Evolutionary conservation across 2,113 vertebrate genomes (phyloP).

Genomic region (Kryptolebias marmoratus): DNA sequence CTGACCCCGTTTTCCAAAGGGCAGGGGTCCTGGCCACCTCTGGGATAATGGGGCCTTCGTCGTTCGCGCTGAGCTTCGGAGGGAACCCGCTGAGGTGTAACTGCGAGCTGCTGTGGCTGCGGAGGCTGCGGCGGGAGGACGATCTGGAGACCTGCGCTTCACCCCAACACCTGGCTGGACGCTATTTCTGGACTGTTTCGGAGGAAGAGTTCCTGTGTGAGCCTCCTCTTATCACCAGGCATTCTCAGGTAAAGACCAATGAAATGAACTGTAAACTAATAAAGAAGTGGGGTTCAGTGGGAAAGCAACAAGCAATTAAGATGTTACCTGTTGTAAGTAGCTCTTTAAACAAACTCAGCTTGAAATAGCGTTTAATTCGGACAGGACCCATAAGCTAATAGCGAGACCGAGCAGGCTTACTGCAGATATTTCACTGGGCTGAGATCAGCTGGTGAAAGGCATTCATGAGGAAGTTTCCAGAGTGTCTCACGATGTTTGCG

Average conservation of each 20-base stretch:
- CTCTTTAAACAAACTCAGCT: no score
- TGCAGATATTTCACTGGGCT: no score
- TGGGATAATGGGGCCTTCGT: constrained; percentile 89
- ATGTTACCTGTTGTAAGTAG: no score
- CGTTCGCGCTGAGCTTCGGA: constrained; percentile 94
- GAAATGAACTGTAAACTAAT: constrained; percentile 14
- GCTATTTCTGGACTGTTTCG: constrained; percentile 98
- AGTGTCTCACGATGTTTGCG: no score
- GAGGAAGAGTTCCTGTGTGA: constrained; percentile 99
- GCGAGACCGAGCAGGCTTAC: no score
- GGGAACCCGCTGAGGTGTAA: constrained; percentile 98
- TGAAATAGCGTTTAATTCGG: no score
- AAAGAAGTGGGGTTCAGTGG: no score
- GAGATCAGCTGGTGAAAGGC: no score
- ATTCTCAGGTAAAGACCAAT: constrained; percentile 82
- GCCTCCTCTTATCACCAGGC: constrained; percentile 95
- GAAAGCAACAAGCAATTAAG: no score
- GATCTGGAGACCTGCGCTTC: constrained; percentile 97
- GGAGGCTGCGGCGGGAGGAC: constrained; percentile 90
- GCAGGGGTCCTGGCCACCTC: constrained; percentile 95
- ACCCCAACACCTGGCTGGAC: constrained; percentile 90
- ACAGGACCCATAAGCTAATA: no score
- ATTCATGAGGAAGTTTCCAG: no score
- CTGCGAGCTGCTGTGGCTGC: constrained; percentile 96
- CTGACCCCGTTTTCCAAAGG: constrained; percentile 95